Percentiles rank a stretch among this genome's conserved stretches.
Conservation (phyloP, 2,113 vertebrate species). For the Cygnus atratus region DNA sequence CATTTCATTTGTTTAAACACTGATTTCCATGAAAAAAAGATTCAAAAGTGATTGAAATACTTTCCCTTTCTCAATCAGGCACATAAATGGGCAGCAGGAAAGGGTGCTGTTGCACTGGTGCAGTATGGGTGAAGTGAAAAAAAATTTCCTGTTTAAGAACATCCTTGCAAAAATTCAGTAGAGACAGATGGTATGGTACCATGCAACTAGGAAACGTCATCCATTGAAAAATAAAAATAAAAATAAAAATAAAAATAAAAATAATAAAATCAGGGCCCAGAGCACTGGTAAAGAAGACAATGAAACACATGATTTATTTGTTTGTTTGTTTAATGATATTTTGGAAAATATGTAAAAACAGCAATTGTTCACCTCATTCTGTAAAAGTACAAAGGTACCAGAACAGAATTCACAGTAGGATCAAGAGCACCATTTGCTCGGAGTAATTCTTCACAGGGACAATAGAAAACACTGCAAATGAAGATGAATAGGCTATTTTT, state of each 20-base stretch:
- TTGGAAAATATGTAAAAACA: neutral
- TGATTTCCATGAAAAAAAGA: neutral
- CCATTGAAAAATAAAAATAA: neutral
- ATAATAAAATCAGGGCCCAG: neutral
- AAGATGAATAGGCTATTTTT: constrained; percentile 31
- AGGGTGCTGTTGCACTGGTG: neutral
- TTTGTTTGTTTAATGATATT: neutral
- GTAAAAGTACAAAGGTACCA: neutral
- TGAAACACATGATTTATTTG: neutral
- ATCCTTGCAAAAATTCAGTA: neutral
- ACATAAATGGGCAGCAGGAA: neutral
- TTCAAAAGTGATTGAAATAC: neutral
- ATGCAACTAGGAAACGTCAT: neutral
- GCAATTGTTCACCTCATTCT: neutral
- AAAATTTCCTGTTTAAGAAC: neutral
- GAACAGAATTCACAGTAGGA: neutral
- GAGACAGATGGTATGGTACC: neutral
- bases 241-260: neutral
- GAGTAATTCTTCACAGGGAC: neutral
- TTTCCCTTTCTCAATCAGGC: neutral
- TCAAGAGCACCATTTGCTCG: neutral
- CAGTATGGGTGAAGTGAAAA: neutral
- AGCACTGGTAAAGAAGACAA: neutral
- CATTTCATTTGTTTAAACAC: neutral
- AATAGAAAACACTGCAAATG: neutral